Conservation (phyloP, 2,797 vertebrate genomes). For the Sebastes nivosus region DNA sequence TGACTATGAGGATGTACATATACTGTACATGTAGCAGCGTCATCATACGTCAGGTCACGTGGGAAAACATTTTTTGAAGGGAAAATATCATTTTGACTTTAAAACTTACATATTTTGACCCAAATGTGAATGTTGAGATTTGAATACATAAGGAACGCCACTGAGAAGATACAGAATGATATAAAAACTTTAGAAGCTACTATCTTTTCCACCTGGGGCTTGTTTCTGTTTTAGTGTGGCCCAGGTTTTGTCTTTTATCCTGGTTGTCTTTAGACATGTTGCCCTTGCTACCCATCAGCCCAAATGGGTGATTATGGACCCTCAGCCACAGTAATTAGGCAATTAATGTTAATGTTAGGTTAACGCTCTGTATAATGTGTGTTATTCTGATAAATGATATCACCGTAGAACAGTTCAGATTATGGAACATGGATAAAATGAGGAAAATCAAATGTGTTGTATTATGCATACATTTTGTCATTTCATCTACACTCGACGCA, state of each 20-base stretch:
- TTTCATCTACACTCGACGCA: too few relatives aligned
- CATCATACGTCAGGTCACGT: too few relatives aligned
- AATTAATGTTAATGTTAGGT: conserved; percentile 43
- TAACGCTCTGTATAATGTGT: not conserved
- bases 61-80: too few relatives aligned
- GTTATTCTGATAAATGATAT: not conserved
- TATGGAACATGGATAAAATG: not conserved
- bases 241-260: not conserved
- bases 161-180: not conserved
- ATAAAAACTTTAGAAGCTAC: not conserved
- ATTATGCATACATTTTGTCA: too few relatives aligned
- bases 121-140: too few relatives aligned
- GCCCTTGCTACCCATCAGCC: conserved; percentile 7
- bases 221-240: not conserved
- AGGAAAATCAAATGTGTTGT: not conserved
- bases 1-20: too few relatives aligned
- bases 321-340: conserved; percentile 19
- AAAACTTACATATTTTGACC: too few relatives aligned
- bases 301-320: conserved; percentile 5
- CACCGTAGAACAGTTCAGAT: fast-evolving
- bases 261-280: not conserved
- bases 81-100: too few relatives aligned
- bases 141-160: not conserved
- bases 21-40: too few relatives aligned
- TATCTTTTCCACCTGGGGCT: not conserved